These are phyloP conservation scores for Melanotaenia maccullochi DNA, from an alignment of 2,797 vertebrate species.

Conservation along the genomic window DNA sequence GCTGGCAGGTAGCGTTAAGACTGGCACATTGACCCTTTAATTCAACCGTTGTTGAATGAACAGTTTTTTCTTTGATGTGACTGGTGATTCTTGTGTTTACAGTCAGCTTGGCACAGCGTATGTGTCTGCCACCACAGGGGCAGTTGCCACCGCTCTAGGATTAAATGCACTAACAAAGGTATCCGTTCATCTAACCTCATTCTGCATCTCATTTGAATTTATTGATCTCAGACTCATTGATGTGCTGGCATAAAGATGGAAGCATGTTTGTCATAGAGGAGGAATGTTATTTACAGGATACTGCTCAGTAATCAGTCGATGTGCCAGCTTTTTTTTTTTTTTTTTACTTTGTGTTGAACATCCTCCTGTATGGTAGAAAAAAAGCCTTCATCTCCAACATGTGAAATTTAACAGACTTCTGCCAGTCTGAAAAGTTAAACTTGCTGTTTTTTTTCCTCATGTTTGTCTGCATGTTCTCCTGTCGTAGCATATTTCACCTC, in stretches of 20 bases:
- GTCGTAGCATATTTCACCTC: slow-evolving; percentile 90
- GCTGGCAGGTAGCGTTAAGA: rapidly evolving
- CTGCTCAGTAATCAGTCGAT: slow-evolving; percentile 9
- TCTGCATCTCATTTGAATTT: slow-evolving; percentile 51
- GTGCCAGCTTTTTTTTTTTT: slow-evolving; percentile 4
- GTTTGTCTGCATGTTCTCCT: background rate
- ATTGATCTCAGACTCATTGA: slow-evolving; percentile 20
- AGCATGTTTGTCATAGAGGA: slow-evolving; percentile 34
- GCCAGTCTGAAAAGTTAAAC: slow-evolving; percentile 7
- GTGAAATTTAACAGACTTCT: slow-evolving; percentile 7
- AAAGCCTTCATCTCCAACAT: background rate
- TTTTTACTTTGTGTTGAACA: background rate
- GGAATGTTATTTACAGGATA: slow-evolving; percentile 27
- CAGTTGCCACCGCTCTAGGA: slow-evolving; percentile 95
- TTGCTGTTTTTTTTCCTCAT: background rate
- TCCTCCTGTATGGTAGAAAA: slow-evolving; percentile 10
- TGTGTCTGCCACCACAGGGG: slow-evolving; percentile 95
- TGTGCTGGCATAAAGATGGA: slow-evolving; percentile 25
- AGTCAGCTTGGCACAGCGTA: slow-evolving; percentile 97
- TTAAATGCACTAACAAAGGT: slow-evolving; percentile 98
- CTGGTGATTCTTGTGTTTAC: slow-evolving; percentile 75
- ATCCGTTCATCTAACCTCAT: slow-evolving; percentile 70
- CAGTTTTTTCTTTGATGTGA: slow-evolving; percentile 32
- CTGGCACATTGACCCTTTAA: slow-evolving; percentile 46
- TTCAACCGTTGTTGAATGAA: slow-evolving; percentile 25